Base-by-base conservation (phyloP, 1,140 invertebrate genomes). In the Drosophila trapezifrons region DNA sequence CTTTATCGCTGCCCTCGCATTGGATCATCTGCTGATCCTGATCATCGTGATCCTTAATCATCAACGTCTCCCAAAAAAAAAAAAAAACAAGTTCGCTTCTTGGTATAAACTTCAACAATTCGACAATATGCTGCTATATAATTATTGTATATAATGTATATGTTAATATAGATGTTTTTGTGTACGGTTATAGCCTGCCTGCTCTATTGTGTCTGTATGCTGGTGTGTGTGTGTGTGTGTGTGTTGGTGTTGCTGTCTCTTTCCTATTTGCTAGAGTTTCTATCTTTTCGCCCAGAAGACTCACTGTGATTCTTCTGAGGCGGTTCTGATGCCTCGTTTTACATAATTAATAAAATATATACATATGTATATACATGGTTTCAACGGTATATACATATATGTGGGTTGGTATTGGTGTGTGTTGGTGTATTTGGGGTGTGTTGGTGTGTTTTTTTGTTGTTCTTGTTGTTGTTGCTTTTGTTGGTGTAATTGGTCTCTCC, bases 321-420 rank as follows among this genome's bases (percentile, higher is more conserved):
- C 29, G 55, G 15, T 63, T 64, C 45, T 57, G 78, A 82, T 89
- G 84, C 83, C 76, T 86, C 80, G 62, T 78, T 82, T 78, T 79
- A 64, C 52, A 80, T 80, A 85, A 85, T 76, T 86, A 87, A 83
- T 89, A 89, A 89, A 89, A 83, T 86, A 87, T 87, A 76, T 87
- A 87, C 85, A 87, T 87, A 80, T 80, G 67, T 90, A 65, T 84
- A 70, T 84, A 83, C 64, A 80, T 64, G 75, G 73, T 40, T 75
- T 75, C 49, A 76, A 64, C 58, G 59, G 59, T 75, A 70, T 78
- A 70, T 65, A 66, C 43, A 66, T 78, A 76, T 76, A 76, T 66
- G 65, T 47, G 70, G 73, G 18, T 69, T 54, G 54, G 35, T 69
- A 29, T 81, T 42, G 45, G 47, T 80, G 66, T 80, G 66, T 78